phyloP scores from a whole-genome alignment of 2,888 invertebrate genomes.

The Agriopis marginaria region DNA sequence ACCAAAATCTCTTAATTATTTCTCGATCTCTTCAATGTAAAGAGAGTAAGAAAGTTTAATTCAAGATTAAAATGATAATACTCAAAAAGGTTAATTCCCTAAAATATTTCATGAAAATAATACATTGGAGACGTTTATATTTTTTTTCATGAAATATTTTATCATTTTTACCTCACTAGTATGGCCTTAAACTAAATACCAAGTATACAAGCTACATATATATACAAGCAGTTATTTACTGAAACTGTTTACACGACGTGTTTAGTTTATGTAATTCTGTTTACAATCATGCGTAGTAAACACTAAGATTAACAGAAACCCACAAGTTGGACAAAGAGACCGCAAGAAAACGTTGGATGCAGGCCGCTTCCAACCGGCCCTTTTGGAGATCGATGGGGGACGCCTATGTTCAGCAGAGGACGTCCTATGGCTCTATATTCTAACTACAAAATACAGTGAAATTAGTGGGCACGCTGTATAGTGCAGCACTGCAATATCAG shows the following conservation, averaged over 20 bases:
- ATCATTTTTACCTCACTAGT: not conserved
- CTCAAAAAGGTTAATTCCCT: not conserved
- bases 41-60: not conserved
- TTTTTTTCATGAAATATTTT: conserved; percentile 14
- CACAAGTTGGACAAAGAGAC: too few relatives aligned
- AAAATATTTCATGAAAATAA: not conserved
- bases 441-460: too few relatives aligned
- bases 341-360: too few relatives aligned
- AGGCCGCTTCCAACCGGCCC: too few relatives aligned
- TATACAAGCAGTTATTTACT: conserved; percentile 19
- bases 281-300: not conserved
- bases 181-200: conserved; percentile 27
- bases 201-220: too few relatives aligned
- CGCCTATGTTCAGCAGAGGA: too few relatives aligned
- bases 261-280: not conserved
- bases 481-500: too few relatives aligned
- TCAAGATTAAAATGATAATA: not conserved
- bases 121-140: not conserved
- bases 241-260: conserved; percentile 18
- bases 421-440: too few relatives aligned
- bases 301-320: too few relatives aligned
- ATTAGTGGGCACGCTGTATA: too few relatives aligned
- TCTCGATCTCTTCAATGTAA: not conserved
- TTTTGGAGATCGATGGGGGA: too few relatives aligned
- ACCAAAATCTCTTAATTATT: too few relatives aligned